Evolutionary conservation across 2,113 vertebrate genomes (phyloP), one percentile per base, ranked within the genome.

Genomic region (Ahaetulla prasina): DNA sequence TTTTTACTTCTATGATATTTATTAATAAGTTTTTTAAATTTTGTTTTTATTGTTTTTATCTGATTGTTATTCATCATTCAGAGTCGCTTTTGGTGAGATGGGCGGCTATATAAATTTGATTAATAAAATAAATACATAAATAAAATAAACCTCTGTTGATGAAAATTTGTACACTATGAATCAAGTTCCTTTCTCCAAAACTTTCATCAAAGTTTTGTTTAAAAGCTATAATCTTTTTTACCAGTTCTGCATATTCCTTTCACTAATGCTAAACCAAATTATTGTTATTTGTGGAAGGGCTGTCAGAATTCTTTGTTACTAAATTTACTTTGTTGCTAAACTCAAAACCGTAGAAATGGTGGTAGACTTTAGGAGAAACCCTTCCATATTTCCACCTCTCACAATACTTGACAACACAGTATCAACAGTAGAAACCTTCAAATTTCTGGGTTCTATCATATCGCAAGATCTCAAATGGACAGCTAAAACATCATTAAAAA

Each of bases 201-300:
- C 14, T 60, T 68, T 50, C 89, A 20, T 35, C 53, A 74, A 8
- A 25, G 8, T 3, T 14, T 68, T 90, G 74, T n/a, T 14, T 12
- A 80, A 60, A 90, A 25, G 2, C 60, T 50, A 35, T 90, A 3
- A 49, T 74, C 27, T 68, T 25, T 89, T 54, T 63, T 10, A 35
- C 43, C 39, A 35, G 45, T 20, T 14, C 68, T 74, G 18, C 22
- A 45, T 12, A n/a, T 20, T 57, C 3, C 14, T 18, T 16, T 27
- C 2, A 22, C 3, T 91, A 54, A 88, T 85, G 93, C 93, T 74
- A 94, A 91, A 35, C 92, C 52, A 91, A 92, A 93, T 97, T 93
- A 92, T 93, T 95, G 91, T 95, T 95, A 11, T 74, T 20, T 20
- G 12, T 14, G 2, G 5, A 18, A 68, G 87, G 90, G 49, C 89